Conservation (phyloP, 2,113 vertebrate genomes). For the Gopherus flavomarginatus region DNA sequence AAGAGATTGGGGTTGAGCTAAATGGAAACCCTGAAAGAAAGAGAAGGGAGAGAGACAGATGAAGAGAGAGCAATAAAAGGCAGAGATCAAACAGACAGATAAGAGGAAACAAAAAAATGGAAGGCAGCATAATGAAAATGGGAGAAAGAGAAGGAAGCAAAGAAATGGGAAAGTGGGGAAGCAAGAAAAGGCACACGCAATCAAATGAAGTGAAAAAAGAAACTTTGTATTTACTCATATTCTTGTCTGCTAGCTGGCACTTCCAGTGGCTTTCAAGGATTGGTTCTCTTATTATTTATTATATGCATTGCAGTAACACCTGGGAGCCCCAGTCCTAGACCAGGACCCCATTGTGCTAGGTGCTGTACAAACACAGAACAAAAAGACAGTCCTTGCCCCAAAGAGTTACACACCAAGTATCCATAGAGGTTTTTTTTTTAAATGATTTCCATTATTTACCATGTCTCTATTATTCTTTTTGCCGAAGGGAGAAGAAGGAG, state of each 20-base stretch:
- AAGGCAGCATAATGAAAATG: neutral
- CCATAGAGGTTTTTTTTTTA: neutral
- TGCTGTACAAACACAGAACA: neutral
- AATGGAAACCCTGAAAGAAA: neutral
- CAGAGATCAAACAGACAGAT: rapidly evolving
- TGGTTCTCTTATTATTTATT: neutral
- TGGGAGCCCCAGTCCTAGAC: neutral
- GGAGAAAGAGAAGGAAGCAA: neutral
- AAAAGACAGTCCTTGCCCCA: neutral
- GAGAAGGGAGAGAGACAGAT: neutral
- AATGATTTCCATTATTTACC: neutral
- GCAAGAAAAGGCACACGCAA: neutral
- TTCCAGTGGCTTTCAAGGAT: neutral
- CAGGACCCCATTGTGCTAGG: neutral
- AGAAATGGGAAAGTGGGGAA: neutral
- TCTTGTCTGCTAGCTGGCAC: neutral
- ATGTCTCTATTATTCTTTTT: neutral
- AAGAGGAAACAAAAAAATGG: neutral
- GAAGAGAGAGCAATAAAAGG: neutral
- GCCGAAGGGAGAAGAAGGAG: neutral
- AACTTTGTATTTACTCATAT: neutral
- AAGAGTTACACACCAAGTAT: neutral
- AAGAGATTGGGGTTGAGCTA: neutral
- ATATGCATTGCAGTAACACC: neutral
- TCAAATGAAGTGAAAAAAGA: neutral